Base-by-base conservation (phyloP, 2,113 vertebrate species). In the Melanotaenia duboulayi region DNA sequence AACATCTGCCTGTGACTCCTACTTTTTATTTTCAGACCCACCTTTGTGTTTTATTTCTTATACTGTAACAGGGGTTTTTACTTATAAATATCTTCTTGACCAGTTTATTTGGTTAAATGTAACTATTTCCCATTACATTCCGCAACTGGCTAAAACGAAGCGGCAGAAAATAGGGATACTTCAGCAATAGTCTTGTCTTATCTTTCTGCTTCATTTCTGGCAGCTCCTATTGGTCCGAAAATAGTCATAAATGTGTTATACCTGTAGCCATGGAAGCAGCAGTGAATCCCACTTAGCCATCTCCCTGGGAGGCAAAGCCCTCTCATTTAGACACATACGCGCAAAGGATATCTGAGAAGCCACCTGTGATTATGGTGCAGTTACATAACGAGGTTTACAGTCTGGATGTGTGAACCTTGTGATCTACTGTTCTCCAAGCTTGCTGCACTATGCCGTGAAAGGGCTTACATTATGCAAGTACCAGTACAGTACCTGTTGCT, bases 211-310 rank as follows among this genome's bases (percentile, higher is more conserved):
- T 76, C 3, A 44, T 70, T 61, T 69, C 57, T 11, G 23, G 24
- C 48, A 32, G 8, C 55, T 82, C 28, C 20, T 48, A 55, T 22
- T 78, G 57, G 69, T 73, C 70, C 83, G 67, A 87, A 83, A 81
- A 86, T 52, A 74, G 50, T 60, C 24, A 58, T 78, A 77, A 68
- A 81, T 60, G 78, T 81, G 68, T 73, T 74, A 71, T 78, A 87
- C 73, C 83, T 87, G 87, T 91, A 89, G 84, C 80, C 86, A 90
- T 88, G 86, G 86, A 76, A 89, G 90, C 89, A 19, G 65, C 60
- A 83, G 56, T 76, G 60, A 63, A 83, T 85, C 78, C 71, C 76
- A 89, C 83, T 88, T 82, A 84, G 51, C 67, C 60, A 44, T 80
- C 80, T 85, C 84, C 52, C 79, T 76, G 63, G 83, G 80, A 85